Evolutionary conservation across 2,797 vertebrate genomes (phyloP).

Genomic region (Cossypha heuglini): DNA sequence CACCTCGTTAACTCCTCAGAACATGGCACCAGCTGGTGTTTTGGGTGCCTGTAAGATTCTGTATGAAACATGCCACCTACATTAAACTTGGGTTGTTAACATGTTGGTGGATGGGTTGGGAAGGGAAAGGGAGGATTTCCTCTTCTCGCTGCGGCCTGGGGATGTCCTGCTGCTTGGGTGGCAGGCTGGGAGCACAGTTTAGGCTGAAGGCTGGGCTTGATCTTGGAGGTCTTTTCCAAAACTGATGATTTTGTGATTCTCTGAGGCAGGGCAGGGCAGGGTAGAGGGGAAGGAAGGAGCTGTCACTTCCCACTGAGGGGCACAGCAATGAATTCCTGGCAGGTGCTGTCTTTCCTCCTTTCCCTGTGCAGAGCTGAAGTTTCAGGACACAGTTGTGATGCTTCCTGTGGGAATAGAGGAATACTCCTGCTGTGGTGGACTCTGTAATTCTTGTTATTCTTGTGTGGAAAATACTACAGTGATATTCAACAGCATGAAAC

Average conservation of each 20-base stretch:
- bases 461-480: not conserved
- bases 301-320: rapidly evolving
- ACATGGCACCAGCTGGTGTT: slow-evolving; percentile 31
- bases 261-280: rapidly evolving
- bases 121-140: not conserved
- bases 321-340: not conserved
- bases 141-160: rapidly evolving
- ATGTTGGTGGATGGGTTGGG: not conserved
- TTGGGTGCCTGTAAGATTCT: slow-evolving; percentile 60
- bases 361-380: not conserved
- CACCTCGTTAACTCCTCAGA: slow-evolving; percentile 37
- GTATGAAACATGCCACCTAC: slow-evolving; percentile 64
- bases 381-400: not conserved
- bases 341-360: not conserved
- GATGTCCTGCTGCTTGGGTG: not conserved
- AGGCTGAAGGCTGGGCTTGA: not conserved
- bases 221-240: not conserved
- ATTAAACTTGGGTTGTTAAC: slow-evolving; percentile 65
- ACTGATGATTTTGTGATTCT: not conserved
- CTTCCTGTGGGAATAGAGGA: not conserved
- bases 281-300: not conserved
- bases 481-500: not conserved
- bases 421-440: not conserved
- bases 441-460: not conserved
- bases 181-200: not conserved